These are phyloP conservation scores for Petrocephalus sullivani DNA, from an alignment of 2,797 vertebrate species.

Conservation along the genomic window DNA sequence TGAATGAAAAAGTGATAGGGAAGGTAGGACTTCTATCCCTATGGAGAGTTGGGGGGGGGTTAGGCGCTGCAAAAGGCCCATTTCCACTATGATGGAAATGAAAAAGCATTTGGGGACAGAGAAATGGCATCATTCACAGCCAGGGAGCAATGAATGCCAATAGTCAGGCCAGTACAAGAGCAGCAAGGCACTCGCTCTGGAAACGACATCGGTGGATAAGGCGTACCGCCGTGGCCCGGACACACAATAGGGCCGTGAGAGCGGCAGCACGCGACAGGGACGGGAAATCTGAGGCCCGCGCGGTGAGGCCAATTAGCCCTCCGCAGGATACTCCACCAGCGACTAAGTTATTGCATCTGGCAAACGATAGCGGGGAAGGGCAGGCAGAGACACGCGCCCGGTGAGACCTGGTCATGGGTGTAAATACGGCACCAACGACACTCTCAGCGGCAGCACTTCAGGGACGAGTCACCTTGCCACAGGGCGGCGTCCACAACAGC, in stretches of 20 bases:
- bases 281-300: neutral
- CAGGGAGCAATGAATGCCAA: neutral
- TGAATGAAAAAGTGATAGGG: neutral
- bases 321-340: neutral
- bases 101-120: neutral
- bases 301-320: neutral
- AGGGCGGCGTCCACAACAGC: neutral
- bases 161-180: neutral
- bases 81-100: neutral
- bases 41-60: neutral
- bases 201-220: neutral
- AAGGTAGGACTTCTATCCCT: neutral
- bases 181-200: neutral
- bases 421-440: neutral
- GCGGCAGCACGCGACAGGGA: neutral
- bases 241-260: neutral
- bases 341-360: neutral
- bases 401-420: neutral
- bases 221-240: neutral
- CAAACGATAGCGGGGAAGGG: neutral
- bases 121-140: neutral
- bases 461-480: neutral
- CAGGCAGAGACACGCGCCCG: neutral
- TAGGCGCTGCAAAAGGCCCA: neutral
- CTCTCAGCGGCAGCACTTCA: neutral